These are phyloP conservation scores for Pogonognathellus flavescens DNA, from an alignment of 1,140 invertebrate species.

Conservation along the genomic window DNA sequence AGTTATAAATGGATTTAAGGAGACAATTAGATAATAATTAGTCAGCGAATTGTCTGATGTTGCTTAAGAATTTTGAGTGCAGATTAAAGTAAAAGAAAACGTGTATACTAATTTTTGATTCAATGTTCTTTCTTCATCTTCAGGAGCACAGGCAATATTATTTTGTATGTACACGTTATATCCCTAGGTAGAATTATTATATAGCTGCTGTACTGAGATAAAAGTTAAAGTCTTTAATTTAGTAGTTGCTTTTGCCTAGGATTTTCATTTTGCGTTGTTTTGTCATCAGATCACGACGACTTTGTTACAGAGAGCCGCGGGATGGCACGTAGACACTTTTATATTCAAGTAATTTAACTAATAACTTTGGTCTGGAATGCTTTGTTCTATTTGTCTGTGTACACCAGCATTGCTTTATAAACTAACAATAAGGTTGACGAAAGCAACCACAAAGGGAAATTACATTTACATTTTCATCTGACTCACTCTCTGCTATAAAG, in stretches of 20 bases:
- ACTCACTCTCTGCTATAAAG: background rate
- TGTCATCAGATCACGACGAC: slow-evolving; percentile 18
- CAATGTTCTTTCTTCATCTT: no score
- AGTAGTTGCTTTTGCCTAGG: background rate
- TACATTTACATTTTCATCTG: background rate
- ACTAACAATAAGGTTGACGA: background rate
- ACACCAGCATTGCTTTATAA: background rate
- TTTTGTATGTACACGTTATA: no score
- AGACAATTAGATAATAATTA: no score
- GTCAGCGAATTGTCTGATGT: no score
- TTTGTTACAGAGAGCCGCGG: slow-evolving; percentile 5
- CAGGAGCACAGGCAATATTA: no score
- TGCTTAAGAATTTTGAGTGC: no score
- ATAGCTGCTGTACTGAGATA: background rate
- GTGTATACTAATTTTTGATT: no score
- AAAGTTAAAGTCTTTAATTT: background rate
- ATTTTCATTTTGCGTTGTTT: slow-evolving; percentile 20
- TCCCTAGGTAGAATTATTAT: no score
- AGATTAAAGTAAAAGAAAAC: no score
- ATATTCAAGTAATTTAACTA: background rate
- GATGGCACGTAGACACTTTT: background rate
- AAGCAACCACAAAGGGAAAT: background rate
- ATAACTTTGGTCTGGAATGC: background rate
- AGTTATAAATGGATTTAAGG: no score
- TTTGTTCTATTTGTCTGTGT: background rate